Conservation (phyloP, 2,113 vertebrate genomes). For the Alosa alosa region DNA sequence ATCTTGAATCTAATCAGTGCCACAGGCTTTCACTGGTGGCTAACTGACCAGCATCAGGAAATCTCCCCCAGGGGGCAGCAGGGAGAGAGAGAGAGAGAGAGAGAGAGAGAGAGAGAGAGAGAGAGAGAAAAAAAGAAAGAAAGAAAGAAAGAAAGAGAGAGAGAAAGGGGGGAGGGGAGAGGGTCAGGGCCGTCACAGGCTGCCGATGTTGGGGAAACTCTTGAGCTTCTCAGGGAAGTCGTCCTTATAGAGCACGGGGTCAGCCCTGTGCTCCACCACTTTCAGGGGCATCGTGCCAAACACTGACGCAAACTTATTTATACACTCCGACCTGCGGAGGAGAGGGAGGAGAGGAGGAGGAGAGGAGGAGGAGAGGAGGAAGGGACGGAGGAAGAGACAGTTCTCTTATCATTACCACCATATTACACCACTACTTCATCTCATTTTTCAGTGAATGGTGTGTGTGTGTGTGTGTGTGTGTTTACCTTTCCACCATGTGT, state of each 20-base stretch:
- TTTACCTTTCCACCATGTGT: slow-evolving; percentile 94
- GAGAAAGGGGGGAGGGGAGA: slow-evolving; percentile 16
- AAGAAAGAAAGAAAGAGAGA: not conserved
- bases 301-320: slow-evolving; percentile 97
- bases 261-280: slow-evolving; percentile 95
- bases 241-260: slow-evolving; percentile 96
- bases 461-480: slow-evolving; percentile 5
- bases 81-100: not conserved
- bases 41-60: too few relatives aligned
- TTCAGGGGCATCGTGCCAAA: slow-evolving; percentile 98
- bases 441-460: not conserved
- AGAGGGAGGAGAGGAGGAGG: not conserved
- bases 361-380: too few relatives aligned
- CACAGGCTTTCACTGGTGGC: too few relatives aligned
- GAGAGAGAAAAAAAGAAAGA: slow-evolving; percentile 31
- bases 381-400: not conserved
- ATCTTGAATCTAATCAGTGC: too few relatives aligned
- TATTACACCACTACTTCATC: too few relatives aligned
- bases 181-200: slow-evolving; percentile 73
- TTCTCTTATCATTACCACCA: too few relatives aligned
- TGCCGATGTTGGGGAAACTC: slow-evolving; percentile 98
- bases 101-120: not conserved
- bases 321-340: slow-evolving; percentile 88
- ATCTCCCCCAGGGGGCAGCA: too few relatives aligned
- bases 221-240: slow-evolving; percentile 98